Evolutionary conservation across 2,113 vertebrate genomes (phyloP), one percentile per base, ranked within the genome.

Genomic region (Scalopus aquaticus): DNA sequence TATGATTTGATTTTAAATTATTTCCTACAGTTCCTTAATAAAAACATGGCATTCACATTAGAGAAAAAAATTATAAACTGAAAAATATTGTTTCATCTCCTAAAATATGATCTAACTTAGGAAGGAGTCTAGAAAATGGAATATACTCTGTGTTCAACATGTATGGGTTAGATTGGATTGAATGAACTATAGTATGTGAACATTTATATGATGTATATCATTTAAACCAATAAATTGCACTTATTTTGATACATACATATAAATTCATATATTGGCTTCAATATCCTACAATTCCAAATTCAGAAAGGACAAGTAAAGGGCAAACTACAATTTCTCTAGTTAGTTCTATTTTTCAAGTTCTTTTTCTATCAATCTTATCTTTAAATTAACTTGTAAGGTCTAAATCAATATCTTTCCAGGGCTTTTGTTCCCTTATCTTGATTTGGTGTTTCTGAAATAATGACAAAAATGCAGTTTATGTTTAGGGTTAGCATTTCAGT

Each of bases 391-490:
- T 77, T 90, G 12, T 49, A 54, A 39, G 22, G 28, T 85, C 22
- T 67, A 88, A 96, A 95, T 97, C 86, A 93, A 94, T 96, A 81
- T 67, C 2, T 60, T 93, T 42, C 30, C 32, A 30, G 39, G 65
- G 28, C 13, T 95, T 95, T 92, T 94, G 65, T 79, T 92, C 42
- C 30, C 65, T 91, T 91, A 94, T 89, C 49, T 87, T 95, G 84
- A 90, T 62, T 76, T 72, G 28, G 3, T 80, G 9, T 94, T 92
- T 92, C 24, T 67, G 32, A 94, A 88, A 72, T 90, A 94, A 62
- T 70, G 49, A 95, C 37, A 2, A 70, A 84, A 91, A 49, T 84
- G 28, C 12, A 62, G 74, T 56, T 78, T 65, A 73, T 42, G 19
- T 44, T 51, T 54, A 81, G 24, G 54, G 13, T 67, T 77, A 87